These are phyloP conservation scores for Eonycteris spelaea DNA, from an alignment of 2,113 vertebrate species.

Conservation along the genomic window DNA sequence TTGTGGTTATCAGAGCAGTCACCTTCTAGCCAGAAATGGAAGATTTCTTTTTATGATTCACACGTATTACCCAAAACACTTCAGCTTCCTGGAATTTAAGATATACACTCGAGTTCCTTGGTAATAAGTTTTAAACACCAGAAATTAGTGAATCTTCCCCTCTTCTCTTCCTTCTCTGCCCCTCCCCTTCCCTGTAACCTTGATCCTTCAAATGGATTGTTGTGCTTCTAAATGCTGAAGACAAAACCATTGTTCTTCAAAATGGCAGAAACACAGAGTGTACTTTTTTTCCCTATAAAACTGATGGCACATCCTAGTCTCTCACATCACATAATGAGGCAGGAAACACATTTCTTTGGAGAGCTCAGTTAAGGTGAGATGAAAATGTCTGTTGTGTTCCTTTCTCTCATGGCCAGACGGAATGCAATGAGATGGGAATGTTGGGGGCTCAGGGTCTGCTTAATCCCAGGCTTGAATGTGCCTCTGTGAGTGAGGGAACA, in stretches of 20 bases:
- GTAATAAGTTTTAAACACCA: not conserved
- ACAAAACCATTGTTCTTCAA: not conserved
- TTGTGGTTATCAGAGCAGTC: slow-evolving; percentile 13
- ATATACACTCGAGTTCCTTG: not conserved
- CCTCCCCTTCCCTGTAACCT: not conserved
- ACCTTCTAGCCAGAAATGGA: not conserved
- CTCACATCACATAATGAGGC: not conserved
- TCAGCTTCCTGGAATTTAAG: slow-evolving; percentile 33
- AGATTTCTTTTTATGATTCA: slow-evolving; percentile 60
- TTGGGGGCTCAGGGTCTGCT: not conserved
- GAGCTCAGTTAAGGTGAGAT: slow-evolving; percentile 16
- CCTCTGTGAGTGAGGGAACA: not conserved
- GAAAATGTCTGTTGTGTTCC: not conserved
- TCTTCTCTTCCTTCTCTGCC: not conserved
- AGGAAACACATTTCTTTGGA: slow-evolving; percentile 12
- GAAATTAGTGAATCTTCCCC: not conserved
- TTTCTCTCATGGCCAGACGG: not conserved
- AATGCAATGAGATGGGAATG: slow-evolving; percentile 17
- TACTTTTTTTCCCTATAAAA: not conserved
- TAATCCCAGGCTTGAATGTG: not conserved
- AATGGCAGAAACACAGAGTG: not conserved
- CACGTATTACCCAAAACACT: not conserved
- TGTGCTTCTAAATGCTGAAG: not conserved
- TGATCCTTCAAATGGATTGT: not conserved
- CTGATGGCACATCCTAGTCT: not conserved